Percentiles rank a stretch among this genome's conserved stretches.
These are phyloP conservation scores for Phrynosoma blainvillii DNA, from an alignment of 2,113 vertebrate genomes.

Conservation along the genomic window DNA sequence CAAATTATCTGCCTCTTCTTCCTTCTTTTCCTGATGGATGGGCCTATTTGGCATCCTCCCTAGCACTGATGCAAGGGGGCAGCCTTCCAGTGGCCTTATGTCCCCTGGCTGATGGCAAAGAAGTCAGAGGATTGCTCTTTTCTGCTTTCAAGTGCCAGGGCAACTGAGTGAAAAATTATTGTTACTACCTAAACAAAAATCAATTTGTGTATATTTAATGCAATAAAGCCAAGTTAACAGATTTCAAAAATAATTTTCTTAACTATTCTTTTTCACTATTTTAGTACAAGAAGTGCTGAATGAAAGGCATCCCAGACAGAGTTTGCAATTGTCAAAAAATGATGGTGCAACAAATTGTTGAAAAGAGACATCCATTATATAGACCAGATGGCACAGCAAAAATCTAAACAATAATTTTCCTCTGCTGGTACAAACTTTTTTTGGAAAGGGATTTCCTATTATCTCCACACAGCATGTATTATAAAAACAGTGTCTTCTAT, in stretches of 20 bases:
- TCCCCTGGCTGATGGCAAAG: too few relatives aligned
- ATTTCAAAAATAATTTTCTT: background rate
- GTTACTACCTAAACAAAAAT: background rate
- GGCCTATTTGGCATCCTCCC: background rate
- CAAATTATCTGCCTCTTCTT: background rate
- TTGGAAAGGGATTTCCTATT: background rate
- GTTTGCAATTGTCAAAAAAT: background rate
- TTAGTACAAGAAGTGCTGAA: background rate
- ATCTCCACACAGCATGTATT: background rate
- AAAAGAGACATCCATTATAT: background rate
- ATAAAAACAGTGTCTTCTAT: background rate
- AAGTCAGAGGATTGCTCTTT: background rate
- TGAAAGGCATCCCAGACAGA: background rate
- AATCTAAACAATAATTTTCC: background rate
- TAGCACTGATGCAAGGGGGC: background rate
- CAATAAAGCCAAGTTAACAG: background rate
- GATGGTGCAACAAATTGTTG: background rate
- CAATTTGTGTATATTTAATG: background rate
- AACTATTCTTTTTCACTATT: background rate
- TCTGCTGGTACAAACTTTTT: background rate
- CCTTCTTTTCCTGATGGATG: background rate
- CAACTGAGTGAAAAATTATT: background rate
- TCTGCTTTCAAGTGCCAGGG: background rate
- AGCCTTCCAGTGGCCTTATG: background rate
- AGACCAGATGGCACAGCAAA: background rate